These are phyloP conservation scores for Schizotus pectinicornis DNA, from an alignment of 2,888 invertebrate genomes.

Conservation along the genomic window DNA sequence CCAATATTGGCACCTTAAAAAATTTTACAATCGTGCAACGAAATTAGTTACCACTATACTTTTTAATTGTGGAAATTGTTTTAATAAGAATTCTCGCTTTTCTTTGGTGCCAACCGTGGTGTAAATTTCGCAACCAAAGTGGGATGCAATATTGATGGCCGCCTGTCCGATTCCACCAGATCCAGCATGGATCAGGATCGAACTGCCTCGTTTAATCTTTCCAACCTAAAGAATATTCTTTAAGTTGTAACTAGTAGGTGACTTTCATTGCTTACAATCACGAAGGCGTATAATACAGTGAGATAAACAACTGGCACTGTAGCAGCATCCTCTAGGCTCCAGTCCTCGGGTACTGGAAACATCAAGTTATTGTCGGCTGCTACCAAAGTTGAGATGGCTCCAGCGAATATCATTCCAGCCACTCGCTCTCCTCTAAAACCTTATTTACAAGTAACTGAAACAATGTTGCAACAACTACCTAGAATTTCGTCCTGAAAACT, in stretches of 20 bases:
- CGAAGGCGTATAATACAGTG: conserved; percentile 54
- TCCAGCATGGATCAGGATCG: conserved; percentile 55
- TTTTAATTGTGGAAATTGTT: conserved; percentile 79
- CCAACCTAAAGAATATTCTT: neutral
- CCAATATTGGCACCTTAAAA: conserved; percentile 69
- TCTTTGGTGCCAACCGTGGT: conserved; percentile 89
- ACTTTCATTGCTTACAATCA: neutral
- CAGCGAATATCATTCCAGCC: conserved; percentile 39
- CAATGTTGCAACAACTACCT: neutral
- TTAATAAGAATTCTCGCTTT: conserved; percentile 83
- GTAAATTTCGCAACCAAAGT: conserved; percentile 82
- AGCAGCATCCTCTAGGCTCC: conserved; percentile 70
- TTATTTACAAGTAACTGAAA: neutral
- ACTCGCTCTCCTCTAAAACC: conserved; percentile 42
- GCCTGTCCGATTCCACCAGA: conserved; percentile 91
- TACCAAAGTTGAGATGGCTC: neutral
- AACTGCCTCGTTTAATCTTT: conserved; percentile 24
- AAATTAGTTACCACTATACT: conserved; percentile 46
- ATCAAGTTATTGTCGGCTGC: too few relatives aligned
- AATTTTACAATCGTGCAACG: conserved; percentile 70
- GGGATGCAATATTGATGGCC: conserved; percentile 87
- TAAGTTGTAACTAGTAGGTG: too few relatives aligned
- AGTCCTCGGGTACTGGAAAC: conserved; percentile 58
- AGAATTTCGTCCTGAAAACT: conserved; percentile 67
- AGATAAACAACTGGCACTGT: conserved; percentile 70